These are phyloP conservation scores for Lepidocyrtinus sp. DNA, from an alignment of 2,888 invertebrate genomes.

Conservation along the genomic window DNA sequence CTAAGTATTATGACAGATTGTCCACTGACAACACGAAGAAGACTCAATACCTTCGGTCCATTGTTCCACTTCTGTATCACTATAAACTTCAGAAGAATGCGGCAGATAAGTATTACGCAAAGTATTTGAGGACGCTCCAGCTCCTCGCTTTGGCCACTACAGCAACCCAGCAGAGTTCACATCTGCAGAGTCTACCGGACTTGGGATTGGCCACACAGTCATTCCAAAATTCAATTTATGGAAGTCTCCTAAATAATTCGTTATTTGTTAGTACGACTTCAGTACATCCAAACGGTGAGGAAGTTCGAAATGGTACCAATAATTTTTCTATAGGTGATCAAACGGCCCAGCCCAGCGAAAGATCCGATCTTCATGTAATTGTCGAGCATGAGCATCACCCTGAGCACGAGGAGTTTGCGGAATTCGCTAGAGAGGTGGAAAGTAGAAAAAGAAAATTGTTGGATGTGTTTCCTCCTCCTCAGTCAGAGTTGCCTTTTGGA, in stretches of 20 bases:
- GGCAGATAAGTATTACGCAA: slow-evolving; percentile 27
- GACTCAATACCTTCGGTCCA: slow-evolving; percentile 20
- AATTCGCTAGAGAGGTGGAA: slow-evolving; percentile 29
- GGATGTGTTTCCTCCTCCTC: slow-evolving; percentile 47
- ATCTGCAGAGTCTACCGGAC: slow-evolving; percentile 24
- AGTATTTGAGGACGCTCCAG: slow-evolving; percentile 43
- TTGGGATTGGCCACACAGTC: slow-evolving; percentile 21
- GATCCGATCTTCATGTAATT: background rate
- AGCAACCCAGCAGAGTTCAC: background rate
- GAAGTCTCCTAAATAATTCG: slow-evolving; percentile 31
- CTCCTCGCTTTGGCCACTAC: slow-evolving; percentile 35
- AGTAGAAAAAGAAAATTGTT: slow-evolving; percentile 23
- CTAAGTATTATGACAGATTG: background rate
- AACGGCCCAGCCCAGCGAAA: slow-evolving; percentile 31
- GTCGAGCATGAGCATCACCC: background rate
- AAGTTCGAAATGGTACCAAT: background rate
- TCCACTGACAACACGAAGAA: background rate
- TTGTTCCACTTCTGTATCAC: slow-evolving; percentile 33
- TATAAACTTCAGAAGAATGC: slow-evolving; percentile 44
- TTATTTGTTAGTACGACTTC: slow-evolving; percentile 18
- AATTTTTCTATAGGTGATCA: slow-evolving; percentile 22
- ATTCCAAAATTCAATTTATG: slow-evolving; percentile 39
- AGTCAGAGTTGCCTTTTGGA: slow-evolving; percentile 46
- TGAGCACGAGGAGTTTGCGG: background rate
- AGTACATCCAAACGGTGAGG: background rate